Base-by-base conservation (phyloP, 2,888 invertebrate genomes). In the Liopterus haemorrhoidalis region DNA sequence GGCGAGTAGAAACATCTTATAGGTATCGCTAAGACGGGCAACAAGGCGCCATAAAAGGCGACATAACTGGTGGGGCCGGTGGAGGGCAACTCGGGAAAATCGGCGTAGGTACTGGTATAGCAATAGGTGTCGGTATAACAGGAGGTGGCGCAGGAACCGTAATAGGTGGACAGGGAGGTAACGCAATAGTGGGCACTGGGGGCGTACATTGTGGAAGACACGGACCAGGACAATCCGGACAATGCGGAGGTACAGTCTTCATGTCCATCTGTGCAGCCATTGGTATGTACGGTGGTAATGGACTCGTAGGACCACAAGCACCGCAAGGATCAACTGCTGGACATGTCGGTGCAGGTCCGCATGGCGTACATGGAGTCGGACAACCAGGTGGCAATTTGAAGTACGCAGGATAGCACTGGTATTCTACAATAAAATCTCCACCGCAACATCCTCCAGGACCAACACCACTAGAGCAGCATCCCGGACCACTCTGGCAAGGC, bases 361-460 rank as follows among this genome's bases (percentile, higher is more conserved):
- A 63, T 43, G 71, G 70, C 16, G 70, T 69, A 53, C 69, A 59
- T 65, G 69, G 70, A 53, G 69, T 69, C 12, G 70, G 68, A 49
- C 67, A 67, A 53, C 69, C 69, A 12, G 63, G 51, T 44, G 51
- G 54, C 40, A 54, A 44, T 25, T 50, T 53, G 41, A 56, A 55
- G 39, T 53, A 56, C 41, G 54, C 54, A 31, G 55, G 52, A 35
- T 49, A 54, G 46, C 56, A 57, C 28, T 55, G 71, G 52, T 73
- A 73, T 53, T 65, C 61, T 53, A 69, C 70, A 50, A 69, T 68
- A 18, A 62, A 35, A 18, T 21, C 25, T 8, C 43, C 46, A 25
- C 40, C 46, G 5, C 37, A 51, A 24, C 64, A 59, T 14, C 61
- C 54, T 18, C 59, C 53, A 9, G 58, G 47, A 42, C 55, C 58